Evolutionary conservation across 1,140 invertebrate genomes (phyloP).

Genomic region (Megathymus violae): DNA sequence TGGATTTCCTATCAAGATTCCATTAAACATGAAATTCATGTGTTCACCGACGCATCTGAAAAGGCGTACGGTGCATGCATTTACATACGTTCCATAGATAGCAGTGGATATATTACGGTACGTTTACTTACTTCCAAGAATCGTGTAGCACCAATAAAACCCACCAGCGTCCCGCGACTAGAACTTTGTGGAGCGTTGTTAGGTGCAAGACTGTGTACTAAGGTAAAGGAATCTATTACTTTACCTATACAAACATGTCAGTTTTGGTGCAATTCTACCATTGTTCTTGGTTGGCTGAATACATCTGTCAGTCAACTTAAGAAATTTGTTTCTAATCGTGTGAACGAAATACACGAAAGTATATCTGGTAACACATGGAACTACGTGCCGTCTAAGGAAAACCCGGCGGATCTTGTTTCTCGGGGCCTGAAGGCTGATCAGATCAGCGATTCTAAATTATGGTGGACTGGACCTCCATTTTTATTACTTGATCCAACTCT

Average conservation of each 20-base stretch:
- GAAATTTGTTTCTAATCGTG: conserved; percentile 10
- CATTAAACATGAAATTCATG: conserved; percentile 40
- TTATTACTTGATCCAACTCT: neutral
- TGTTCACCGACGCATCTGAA: conserved; percentile 55
- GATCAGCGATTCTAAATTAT: conserved; percentile 38
- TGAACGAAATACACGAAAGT: conserved; percentile 21
- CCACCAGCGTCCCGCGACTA: conserved; percentile 37
- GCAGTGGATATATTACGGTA: neutral
- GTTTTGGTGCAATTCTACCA: conserved; percentile 8
- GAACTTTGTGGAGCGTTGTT: conserved; percentile 17
- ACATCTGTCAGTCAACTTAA: neutral
- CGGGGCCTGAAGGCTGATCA: conserved; percentile 53
- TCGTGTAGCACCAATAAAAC: conserved; percentile 46
- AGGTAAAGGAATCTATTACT: conserved; percentile 6
- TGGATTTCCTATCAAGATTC: conserved; percentile 6
- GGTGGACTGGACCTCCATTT: conserved; percentile 34
- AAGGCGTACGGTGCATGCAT: conserved; percentile 52
- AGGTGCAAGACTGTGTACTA: conserved; percentile 4
- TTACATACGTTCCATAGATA: conserved; percentile 46
- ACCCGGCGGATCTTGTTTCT: conserved; percentile 52
- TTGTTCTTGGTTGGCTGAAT: conserved; percentile 1
- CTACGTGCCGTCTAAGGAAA: conserved; percentile 24
- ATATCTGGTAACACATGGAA: conserved; percentile 10
- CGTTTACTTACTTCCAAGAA: conserved; percentile 55
- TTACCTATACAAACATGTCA: conserved; percentile 17